phyloP scores from a whole-genome alignment of 2,888 invertebrate genomes.

The Carabus problematicus region DNA sequence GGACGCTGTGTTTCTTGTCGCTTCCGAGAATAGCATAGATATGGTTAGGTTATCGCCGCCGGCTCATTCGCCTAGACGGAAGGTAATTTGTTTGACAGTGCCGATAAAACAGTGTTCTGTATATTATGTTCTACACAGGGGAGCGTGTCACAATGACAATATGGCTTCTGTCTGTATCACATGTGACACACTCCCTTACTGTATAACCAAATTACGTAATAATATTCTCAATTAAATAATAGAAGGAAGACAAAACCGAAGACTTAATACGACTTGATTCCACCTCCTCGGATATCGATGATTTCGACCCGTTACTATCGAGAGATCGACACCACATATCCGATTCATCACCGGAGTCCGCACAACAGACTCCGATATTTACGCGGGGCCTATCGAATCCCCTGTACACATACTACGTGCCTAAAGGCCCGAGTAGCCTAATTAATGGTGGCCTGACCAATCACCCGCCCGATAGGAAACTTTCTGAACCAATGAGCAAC shows the following conservation, averaged over 20 bases:
- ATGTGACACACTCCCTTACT: background rate
- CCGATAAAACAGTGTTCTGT: too few relatives aligned
- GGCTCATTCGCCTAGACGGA: slow-evolving; percentile 55
- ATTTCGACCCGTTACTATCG: slow-evolving; percentile 72
- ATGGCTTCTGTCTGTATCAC: background rate
- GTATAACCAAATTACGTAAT: slow-evolving; percentile 18
- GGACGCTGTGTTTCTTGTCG: slow-evolving; percentile 59
- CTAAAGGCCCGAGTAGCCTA: slow-evolving; percentile 46
- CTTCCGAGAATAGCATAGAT: slow-evolving; percentile 59
- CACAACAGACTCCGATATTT: slow-evolving; percentile 58
- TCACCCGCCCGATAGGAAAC: slow-evolving; percentile 57
- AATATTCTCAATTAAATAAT: slow-evolving; percentile 7
- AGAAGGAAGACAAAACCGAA: slow-evolving; percentile 60
- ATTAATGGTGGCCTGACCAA: slow-evolving; percentile 62
- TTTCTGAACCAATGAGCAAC: slow-evolving; percentile 56
- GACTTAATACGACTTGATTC: slow-evolving; percentile 74
- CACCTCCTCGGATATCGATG: slow-evolving; percentile 68
- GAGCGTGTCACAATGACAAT: background rate
- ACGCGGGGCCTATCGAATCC: slow-evolving; percentile 63
- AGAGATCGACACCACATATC: slow-evolving; percentile 51
- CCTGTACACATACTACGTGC: slow-evolving; percentile 59
- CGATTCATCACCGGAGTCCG: slow-evolving; percentile 53
- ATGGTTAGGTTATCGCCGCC: slow-evolving; percentile 60
- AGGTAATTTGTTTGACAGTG: slow-evolving; percentile 52
- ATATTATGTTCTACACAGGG: background rate